A percentile compares a stretch with the other conserved stretches of the same genome.
These are phyloP conservation scores for Indicator indicator DNA, from an alignment of 2,113 vertebrate genomes.

Conservation along the genomic window DNA sequence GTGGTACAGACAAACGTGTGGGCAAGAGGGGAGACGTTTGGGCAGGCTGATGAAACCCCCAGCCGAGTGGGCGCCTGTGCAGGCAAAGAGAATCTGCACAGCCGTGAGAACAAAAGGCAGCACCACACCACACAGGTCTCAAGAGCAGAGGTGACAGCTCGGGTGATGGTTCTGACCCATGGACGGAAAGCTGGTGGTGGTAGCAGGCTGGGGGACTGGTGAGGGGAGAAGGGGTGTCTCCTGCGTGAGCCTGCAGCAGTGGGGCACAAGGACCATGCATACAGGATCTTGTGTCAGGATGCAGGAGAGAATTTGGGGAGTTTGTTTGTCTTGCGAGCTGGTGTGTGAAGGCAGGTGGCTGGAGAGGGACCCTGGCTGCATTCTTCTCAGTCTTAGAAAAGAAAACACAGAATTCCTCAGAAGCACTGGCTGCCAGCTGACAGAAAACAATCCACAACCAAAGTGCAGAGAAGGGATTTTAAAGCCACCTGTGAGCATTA, in stretches of 20 bases:
- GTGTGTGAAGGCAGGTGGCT: background rate
- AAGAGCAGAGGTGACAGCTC: background rate
- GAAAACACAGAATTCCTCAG: slow-evolving; percentile 51
- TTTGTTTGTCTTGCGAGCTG: background rate
- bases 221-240: background rate
- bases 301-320: background rate
- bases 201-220: background rate
- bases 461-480: background rate
- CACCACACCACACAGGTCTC: background rate
- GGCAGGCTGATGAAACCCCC: background rate
- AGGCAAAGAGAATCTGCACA: background rate
- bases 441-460: background rate
- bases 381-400: slow-evolving; percentile 51
- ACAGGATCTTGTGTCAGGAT: rapidly evolving
- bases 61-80: rapidly evolving
- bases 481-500: background rate
- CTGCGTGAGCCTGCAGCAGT: background rate
- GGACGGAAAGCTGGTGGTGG: background rate
- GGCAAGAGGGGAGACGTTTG: background rate
- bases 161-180: rapidly evolving
- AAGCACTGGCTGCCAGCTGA: background rate
- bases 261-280: rapidly evolving
- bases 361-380: background rate
- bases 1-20: rapidly evolving
- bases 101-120: rapidly evolving